Percentiles rank a stretch among this genome's conserved stretches.
phyloP scores from a whole-genome alignment of 2,888 invertebrate genomes.

The Xestia sexstrigata region DNA sequence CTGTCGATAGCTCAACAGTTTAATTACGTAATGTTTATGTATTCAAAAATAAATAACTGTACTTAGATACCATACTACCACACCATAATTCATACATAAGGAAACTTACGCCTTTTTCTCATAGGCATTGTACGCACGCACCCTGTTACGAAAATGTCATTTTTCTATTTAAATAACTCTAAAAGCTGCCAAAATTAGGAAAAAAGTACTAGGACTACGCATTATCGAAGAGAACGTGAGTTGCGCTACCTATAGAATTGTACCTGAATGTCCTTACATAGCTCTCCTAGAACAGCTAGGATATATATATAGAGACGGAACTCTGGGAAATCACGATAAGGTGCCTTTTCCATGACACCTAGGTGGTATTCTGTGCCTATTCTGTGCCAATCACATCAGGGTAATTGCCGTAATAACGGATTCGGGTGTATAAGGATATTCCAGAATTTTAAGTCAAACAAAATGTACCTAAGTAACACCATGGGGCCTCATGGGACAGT shows the following conservation, averaged over 20 bases:
- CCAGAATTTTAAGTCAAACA: neutral
- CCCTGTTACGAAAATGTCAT: too few species aligned
- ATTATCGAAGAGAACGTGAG: neutral
- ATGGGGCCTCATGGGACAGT: neutral
- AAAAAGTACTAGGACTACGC: neutral
- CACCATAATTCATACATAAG: neutral
- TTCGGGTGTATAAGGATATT: neutral
- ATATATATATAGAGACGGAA: neutral
- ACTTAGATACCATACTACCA: neutral
- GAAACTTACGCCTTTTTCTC: neutral
- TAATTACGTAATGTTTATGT: neutral
- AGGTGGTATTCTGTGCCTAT: neutral
- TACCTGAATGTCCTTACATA: neutral
- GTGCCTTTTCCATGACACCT: neutral
- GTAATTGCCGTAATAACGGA: neutral
- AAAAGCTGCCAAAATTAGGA: neutral
- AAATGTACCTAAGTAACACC: too few species aligned
- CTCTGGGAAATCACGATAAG: neutral
- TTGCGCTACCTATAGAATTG: neutral
- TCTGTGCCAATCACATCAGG: neutral
- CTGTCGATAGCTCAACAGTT: conserved; percentile 28
- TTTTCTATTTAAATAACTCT: neutral
- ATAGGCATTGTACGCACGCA: too few species aligned
- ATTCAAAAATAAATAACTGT: neutral
- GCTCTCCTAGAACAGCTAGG: neutral